Evolutionary conservation across 2,797 vertebrate genomes (phyloP).

Genomic region (Pelodytes ibericus): DNA sequence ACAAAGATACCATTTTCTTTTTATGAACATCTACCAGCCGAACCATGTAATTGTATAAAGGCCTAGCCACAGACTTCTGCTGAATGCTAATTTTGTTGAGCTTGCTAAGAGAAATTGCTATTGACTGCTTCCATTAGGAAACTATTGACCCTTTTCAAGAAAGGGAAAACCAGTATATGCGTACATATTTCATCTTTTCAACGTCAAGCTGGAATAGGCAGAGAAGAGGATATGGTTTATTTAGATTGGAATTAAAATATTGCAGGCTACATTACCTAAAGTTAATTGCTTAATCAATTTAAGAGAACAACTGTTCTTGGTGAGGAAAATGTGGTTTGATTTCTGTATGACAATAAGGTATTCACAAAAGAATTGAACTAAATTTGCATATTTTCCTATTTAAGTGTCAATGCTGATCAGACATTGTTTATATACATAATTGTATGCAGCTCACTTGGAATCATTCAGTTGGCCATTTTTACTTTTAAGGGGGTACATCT

Average conservation of each 20-base stretch:
- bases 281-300: constrained; percentile 78
- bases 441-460: too few species aligned
- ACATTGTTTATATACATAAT: neutral
- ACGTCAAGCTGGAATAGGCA: constrained; percentile 72
- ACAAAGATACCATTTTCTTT: neutral
- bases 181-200: constrained; percentile 82
- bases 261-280: constrained; percentile 77
- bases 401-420: neutral
- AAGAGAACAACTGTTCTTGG: constrained; percentile 70
- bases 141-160: constrained; percentile 79
- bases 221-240: constrained; percentile 74
- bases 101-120: constrained; percentile 81
- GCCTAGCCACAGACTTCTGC: constrained; percentile 57
- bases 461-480: too few species aligned
- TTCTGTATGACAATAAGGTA: constrained; percentile 48
- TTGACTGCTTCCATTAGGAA: constrained; percentile 82
- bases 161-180: constrained; percentile 76
- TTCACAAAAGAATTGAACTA: constrained; percentile 14
- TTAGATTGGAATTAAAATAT: constrained; percentile 83
- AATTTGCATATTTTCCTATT: neutral
- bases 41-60: constrained; percentile 61
- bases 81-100: constrained; percentile 74
- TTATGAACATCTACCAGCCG: constrained; percentile 56
- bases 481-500: too few species aligned
- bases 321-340: constrained; percentile 61